phyloP scores from a whole-genome alignment of 2,888 invertebrate genomes.

The Andrena chrysosceles region DNA sequence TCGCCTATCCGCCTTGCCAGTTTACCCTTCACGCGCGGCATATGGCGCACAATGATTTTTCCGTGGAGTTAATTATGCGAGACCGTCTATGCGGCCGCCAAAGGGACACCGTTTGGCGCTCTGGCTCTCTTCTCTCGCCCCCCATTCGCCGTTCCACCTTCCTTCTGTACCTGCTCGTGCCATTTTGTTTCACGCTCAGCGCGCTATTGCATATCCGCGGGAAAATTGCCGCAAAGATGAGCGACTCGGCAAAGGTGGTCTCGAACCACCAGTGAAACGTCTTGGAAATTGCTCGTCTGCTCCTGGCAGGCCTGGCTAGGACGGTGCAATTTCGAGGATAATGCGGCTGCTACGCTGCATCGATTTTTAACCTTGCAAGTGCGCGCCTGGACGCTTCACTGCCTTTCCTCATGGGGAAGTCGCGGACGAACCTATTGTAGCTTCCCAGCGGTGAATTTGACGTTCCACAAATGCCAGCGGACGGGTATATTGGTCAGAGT shows the following conservation, averaged over 20 bases:
- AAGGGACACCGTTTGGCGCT: slow-evolving; percentile 69
- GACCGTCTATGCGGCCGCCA: slow-evolving; percentile 66
- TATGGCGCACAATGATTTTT: slow-evolving; percentile 82
- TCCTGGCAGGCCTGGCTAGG: slow-evolving; percentile 43
- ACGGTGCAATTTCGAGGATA: slow-evolving; percentile 57
- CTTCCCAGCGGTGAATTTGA: too few relatives aligned
- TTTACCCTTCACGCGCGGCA: slow-evolving; percentile 78
- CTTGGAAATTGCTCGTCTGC: slow-evolving; percentile 63
- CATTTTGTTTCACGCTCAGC: slow-evolving; percentile 31
- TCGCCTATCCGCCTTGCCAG: slow-evolving; percentile 71
- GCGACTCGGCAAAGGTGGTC: slow-evolving; percentile 41
- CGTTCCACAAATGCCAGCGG: too few relatives aligned
- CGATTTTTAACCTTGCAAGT: slow-evolving; percentile 28
- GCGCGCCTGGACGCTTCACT: slow-evolving; percentile 18
- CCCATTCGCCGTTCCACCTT: neutral
- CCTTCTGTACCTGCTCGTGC: slow-evolving; percentile 26
- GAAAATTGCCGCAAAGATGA: slow-evolving; percentile 60
- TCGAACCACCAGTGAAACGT: slow-evolving; percentile 48
- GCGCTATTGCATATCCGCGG: slow-evolving; percentile 58
- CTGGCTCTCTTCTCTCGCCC: neutral
- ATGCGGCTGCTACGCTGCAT: slow-evolving; percentile 28
- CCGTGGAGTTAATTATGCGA: slow-evolving; percentile 79
- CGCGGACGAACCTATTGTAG: too few relatives aligned
- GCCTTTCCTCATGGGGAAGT: neutral
- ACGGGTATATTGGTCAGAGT: too few relatives aligned